A percentile compares a stretch with the other conserved stretches of the same genome.
These are phyloP conservation scores for Bubo scandiacus DNA, from an alignment of 2,113 vertebrate genomes.

Conservation along the genomic window DNA sequence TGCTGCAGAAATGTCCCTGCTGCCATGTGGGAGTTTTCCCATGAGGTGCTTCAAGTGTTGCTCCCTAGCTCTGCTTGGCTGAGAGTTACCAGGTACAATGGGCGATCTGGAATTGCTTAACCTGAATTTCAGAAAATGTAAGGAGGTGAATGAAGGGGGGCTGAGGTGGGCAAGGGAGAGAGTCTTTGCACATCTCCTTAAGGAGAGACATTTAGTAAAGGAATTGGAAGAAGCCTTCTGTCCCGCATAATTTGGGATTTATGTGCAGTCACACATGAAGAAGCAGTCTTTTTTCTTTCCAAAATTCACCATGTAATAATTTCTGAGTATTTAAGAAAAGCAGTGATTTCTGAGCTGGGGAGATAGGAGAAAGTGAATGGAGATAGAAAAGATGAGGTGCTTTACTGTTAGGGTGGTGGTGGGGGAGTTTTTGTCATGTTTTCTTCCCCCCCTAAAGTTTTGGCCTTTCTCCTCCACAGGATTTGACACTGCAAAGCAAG, in stretches of 20 bases:
- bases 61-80: not conserved
- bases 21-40: not conserved
- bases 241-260: not conserved
- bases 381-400: not conserved
- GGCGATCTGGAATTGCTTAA: not conserved
- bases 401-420: not conserved
- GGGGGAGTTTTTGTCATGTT: not conserved
- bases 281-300: not conserved
- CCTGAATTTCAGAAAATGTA: not conserved
- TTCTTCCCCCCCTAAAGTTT: not conserved
- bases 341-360: not conserved
- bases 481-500: not conserved
- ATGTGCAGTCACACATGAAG: not conserved
- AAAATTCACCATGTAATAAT: not conserved
- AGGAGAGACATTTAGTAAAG: not conserved
- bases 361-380: not conserved
- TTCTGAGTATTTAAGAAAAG: not conserved
- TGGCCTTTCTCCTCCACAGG: not conserved
- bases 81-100: not conserved
- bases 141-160: not conserved
- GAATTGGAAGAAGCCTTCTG: not conserved
- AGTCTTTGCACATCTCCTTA: not conserved
- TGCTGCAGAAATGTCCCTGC: not conserved
- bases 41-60: not conserved
- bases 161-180: fast-evolving